Evolutionary conservation across 1,140 invertebrate species (phyloP).

Genomic region (Pomacea maculata): DNA sequence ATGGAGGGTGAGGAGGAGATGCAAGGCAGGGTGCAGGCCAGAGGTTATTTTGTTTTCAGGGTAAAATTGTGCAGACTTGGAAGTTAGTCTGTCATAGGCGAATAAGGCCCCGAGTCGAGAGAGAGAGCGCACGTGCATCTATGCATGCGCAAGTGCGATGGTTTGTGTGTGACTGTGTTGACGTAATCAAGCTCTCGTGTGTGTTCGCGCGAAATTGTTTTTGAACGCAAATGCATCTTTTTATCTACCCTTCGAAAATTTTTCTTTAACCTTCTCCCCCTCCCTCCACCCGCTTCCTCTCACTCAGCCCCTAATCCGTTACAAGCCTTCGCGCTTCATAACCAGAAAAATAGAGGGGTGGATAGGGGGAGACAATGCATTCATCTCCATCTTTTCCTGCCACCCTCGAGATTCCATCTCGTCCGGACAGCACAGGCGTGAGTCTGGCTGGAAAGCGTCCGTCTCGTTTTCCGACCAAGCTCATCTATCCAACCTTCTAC

Average conservation of each 20-base stretch:
- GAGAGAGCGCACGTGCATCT: neutral
- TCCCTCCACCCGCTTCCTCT: neutral
- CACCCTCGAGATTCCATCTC: too few relatives aligned
- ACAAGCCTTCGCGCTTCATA: neutral
- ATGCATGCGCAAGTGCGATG: neutral
- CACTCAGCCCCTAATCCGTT: neutral
- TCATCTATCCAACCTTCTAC: too few relatives aligned
- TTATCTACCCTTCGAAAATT: too few relatives aligned
- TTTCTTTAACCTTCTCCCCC: neutral
- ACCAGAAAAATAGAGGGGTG: slow-evolving; percentile 1
- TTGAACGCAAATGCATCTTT: neutral
- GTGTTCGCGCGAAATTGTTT: neutral
- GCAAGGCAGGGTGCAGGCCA: too few relatives aligned
- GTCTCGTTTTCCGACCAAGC: too few relatives aligned
- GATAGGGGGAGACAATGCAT: neutral
- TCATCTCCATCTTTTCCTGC: neutral
- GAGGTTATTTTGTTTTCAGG: too few relatives aligned
- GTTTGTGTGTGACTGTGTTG: neutral
- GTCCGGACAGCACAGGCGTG: too few relatives aligned
- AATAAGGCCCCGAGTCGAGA: too few relatives aligned
- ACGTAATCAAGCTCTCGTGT: neutral
- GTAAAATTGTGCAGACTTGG: too few relatives aligned
- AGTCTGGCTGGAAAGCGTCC: too few relatives aligned
- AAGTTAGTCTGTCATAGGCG: too few relatives aligned
- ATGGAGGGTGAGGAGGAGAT: too few relatives aligned